Percentiles rank a stretch among this genome's conserved stretches.
phyloP scores from a whole-genome alignment of 2,888 invertebrate species.

The Caenorhabditis sp. region DNA sequence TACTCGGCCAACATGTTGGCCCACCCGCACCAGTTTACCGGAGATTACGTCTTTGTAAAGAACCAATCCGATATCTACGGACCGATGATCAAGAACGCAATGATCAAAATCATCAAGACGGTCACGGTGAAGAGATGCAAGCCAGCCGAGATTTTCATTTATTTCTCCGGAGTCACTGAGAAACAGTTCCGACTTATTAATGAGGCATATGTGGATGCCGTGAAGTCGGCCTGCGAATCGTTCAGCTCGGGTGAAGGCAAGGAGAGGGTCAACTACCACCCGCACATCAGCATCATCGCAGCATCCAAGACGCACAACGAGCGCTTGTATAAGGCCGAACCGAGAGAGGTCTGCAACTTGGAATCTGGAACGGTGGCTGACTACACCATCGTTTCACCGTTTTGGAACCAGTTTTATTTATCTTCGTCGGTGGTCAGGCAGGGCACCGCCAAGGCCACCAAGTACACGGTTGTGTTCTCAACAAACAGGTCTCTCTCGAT shows the following conservation, averaged over 20 bases:
- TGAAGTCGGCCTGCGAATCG: constrained; percentile 1
- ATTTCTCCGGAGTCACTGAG: constrained; percentile 62
- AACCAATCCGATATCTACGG: background rate
- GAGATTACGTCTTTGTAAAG: constrained; percentile 12
- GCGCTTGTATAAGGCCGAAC: no score
- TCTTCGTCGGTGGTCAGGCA: no score
- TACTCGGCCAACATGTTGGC: constrained; percentile 29
- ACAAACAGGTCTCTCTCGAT: no score
- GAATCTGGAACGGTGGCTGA: no score
- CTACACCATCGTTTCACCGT: no score
- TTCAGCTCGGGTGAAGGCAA: no score
- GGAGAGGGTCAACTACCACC: background rate
- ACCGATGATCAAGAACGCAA: constrained; percentile 2
- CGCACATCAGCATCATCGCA: constrained; percentile 29
- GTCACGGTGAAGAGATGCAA: background rate
- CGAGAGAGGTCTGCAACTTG: no score
- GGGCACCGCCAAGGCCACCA: no score
- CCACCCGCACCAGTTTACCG: constrained; percentile 12
- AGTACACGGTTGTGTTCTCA: no score
- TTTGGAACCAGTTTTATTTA: no score
- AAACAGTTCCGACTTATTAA: constrained; percentile 50
- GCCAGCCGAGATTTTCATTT: constrained; percentile 34
- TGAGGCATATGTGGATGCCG: background rate
- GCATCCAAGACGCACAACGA: constrained; percentile 33
- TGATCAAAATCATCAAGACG: constrained; percentile 23